Percentiles rank a stretch among this genome's conserved stretches.
Conservation (phyloP, 2,113 vertebrate genomes). For the Stigmatopora nigra region DNA sequence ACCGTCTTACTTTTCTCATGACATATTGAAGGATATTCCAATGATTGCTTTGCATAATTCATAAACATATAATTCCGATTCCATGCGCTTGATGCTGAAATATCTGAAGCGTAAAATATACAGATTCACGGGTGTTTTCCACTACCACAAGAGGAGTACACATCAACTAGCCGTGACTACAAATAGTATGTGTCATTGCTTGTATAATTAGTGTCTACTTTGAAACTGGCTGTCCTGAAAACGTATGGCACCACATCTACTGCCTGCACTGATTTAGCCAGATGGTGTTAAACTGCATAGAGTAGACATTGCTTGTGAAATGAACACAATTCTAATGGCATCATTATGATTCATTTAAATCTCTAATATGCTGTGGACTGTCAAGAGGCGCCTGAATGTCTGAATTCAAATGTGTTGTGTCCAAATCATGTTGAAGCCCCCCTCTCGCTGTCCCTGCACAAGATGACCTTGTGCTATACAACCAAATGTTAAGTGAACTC, state of each 20-base stretch:
- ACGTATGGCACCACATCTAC: slow-evolving; percentile 21
- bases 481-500: slow-evolving; percentile 26
- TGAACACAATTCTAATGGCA: slow-evolving; percentile 42
- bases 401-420: slow-evolving; percentile 27
- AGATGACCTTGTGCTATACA: slow-evolving; percentile 32
- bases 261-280: slow-evolving; percentile 41
- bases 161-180: slow-evolving; percentile 11
- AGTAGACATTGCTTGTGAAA: slow-evolving; percentile 26
- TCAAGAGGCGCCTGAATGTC: slow-evolving; percentile 26
- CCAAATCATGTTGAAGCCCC: slow-evolving; percentile 2
- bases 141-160: background rate
- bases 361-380: slow-evolving; percentile 42
- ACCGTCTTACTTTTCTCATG: background rate
- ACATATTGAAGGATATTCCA: background rate
- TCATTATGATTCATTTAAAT: slow-evolving; percentile 52
- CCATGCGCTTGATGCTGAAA: no score
- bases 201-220: slow-evolving; percentile 35
- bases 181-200: slow-evolving; percentile 39
- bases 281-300: slow-evolving; percentile 44
- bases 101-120: background rate
- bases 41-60: background rate
- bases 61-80: background rate
- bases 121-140: background rate
- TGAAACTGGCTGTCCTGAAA: slow-evolving; percentile 33
- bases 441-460: slow-evolving; percentile 12